Evolutionary conservation across 2,797 vertebrate genomes (phyloP).

Genomic region (Cyclura pinguis): DNA sequence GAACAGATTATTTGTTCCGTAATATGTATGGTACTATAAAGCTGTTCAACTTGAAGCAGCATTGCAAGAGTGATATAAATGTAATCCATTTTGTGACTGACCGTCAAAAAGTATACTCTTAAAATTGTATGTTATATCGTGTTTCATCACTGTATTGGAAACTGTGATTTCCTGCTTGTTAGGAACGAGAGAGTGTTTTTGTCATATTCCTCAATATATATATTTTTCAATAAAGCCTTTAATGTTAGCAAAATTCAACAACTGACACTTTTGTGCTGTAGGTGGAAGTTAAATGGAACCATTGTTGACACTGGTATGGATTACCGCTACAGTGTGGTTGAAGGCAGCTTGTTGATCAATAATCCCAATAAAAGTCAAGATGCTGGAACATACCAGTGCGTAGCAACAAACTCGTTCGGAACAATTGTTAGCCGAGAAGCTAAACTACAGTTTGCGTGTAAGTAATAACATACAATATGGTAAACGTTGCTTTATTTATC

Average conservation of each 20-base stretch:
- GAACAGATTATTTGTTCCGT: too few species aligned
- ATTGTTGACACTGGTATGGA: slow-evolving; percentile 86
- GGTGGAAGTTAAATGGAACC: slow-evolving; percentile 95
- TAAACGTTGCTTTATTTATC: background rate
- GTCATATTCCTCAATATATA: slow-evolving; percentile 7
- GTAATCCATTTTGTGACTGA: slow-evolving; percentile 52
- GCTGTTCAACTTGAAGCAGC: slow-evolving; percentile 13
- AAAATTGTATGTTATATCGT: slow-evolving; percentile 13
- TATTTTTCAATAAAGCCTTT: slow-evolving; percentile 27
- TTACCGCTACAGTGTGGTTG: slow-evolving; percentile 91
- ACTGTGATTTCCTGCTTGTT: slow-evolving; percentile 21
- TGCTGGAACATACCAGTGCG: slow-evolving; percentile 93
- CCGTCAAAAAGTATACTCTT: slow-evolving; percentile 10
- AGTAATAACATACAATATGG: slow-evolving; percentile 75
- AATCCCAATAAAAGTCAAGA: slow-evolving; percentile 92
- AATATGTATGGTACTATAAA: background rate
- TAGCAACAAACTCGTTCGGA: slow-evolving; percentile 93
- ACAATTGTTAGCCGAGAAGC: slow-evolving; percentile 94
- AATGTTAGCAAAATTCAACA: slow-evolving; percentile 60
- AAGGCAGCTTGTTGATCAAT: slow-evolving; percentile 93
- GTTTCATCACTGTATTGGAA: slow-evolving; percentile 20
- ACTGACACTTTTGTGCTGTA: slow-evolving; percentile 74
- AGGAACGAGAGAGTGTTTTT: slow-evolving; percentile 18
- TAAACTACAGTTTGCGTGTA: slow-evolving; percentile 95
- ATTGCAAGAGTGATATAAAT: slow-evolving; percentile 34